Evolutionary conservation across 2,113 vertebrate species (phyloP).

Genomic region (Chloropsis hardwickii): DNA sequence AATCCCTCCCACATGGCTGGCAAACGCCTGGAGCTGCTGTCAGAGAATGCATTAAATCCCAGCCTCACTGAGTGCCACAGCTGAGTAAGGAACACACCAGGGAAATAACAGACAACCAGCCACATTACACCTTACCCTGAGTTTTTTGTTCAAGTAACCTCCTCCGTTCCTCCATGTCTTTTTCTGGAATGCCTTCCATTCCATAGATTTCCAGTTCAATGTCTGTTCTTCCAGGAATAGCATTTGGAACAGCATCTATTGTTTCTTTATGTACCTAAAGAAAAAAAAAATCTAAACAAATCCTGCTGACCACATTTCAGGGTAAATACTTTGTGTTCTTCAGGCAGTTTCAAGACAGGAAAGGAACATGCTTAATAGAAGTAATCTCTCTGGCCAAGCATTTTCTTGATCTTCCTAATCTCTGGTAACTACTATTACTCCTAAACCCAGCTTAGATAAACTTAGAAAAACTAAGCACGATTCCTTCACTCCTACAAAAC

Average conservation of each 20-base stretch:
- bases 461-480: neutral
- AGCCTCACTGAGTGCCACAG: neutral
- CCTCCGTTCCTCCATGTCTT: slow-evolving; percentile 96
- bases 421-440: neutral
- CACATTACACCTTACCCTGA: slow-evolving; percentile 78
- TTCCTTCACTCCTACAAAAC: neutral
- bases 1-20: neutral
- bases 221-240: slow-evolving; percentile 95
- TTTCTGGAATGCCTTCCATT: slow-evolving; percentile 99
- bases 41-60: neutral
- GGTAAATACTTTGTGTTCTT: neutral
- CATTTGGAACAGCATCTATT: slow-evolving; percentile 97
- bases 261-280: slow-evolving; percentile 97
- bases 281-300: too few species aligned
- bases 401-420: neutral
- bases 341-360: neutral
- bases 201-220: slow-evolving; percentile 99
- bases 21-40: neutral
- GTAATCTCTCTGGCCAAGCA: neutral
- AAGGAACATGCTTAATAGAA: neutral
- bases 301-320: neutral
- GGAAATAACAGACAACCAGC: neutral
- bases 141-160: slow-evolving; percentile 95
- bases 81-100: neutral
- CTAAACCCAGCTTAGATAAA: neutral